These are phyloP conservation scores for Bombyx mandarina DNA, from an alignment of 1,140 invertebrate genomes.

Conservation along the genomic window DNA sequence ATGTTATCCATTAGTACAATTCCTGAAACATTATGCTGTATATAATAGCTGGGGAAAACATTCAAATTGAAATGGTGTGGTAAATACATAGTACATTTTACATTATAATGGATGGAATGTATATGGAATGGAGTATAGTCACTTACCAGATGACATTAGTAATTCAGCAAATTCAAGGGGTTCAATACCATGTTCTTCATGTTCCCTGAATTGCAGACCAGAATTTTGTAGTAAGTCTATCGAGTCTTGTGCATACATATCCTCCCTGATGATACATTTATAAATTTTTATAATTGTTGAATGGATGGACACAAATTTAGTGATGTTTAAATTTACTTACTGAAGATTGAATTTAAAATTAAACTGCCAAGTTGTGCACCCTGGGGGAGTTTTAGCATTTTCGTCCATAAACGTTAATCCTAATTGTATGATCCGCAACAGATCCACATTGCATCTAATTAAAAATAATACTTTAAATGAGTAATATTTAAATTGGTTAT, in stretches of 20 bases:
- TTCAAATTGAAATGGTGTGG: too few relatives aligned
- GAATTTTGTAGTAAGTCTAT: constrained; percentile 97
- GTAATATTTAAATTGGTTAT: too few relatives aligned
- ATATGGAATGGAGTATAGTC: background rate
- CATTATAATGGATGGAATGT: too few relatives aligned
- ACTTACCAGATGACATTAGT: constrained; percentile 89
- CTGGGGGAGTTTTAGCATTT: constrained; percentile 90
- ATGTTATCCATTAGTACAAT: constrained; percentile 96
- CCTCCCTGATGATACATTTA: constrained; percentile 78
- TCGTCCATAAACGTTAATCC: constrained; percentile 97
- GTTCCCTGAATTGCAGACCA: constrained; percentile 97
- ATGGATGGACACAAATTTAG: too few relatives aligned
- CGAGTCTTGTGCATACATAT: constrained; percentile 99
- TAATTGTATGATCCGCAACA: constrained; percentile 95
- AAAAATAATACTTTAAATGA: background rate
- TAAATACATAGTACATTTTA: too few relatives aligned
- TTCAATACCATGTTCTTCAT: constrained; percentile 98
- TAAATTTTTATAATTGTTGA: constrained; percentile 2
- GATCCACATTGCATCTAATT: constrained; percentile 92
- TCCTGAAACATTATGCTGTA: constrained; percentile 54
- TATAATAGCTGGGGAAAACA: too few relatives aligned
- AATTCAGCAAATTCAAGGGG: constrained; percentile 96
- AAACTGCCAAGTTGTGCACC: constrained; percentile 97
- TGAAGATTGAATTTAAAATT: constrained; percentile 97
- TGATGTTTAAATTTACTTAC: constrained; percentile 71